A percentile compares a stretch with the other conserved stretches of the same genome.
phyloP scores from a whole-genome alignment of 2,113 vertebrate species.

The Callithrix jacchus region DNA sequence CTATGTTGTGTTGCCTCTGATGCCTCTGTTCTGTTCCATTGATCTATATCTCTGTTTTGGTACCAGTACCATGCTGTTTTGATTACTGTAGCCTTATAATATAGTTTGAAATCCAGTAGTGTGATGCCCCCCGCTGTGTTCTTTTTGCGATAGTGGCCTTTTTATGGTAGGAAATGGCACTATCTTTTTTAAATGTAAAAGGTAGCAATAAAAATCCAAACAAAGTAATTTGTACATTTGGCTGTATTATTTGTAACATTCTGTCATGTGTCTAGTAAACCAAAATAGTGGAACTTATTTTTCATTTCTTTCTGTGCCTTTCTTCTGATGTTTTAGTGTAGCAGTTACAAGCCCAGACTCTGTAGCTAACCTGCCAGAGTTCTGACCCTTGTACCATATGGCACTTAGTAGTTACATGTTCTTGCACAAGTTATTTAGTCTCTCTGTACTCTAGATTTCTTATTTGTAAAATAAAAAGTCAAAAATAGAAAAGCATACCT shows the following conservation, averaged over 20 bases:
- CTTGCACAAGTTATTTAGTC: conserved; percentile 5
- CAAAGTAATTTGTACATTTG: background rate
- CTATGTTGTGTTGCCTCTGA: too few species aligned
- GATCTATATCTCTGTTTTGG: too few species aligned
- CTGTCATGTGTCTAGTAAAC: background rate
- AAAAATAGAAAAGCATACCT: conserved; percentile 6
- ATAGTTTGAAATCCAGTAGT: too few species aligned
- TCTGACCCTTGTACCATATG: background rate
- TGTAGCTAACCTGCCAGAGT: background rate
- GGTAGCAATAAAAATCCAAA: conserved; percentile 10
- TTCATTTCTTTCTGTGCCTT: background rate
- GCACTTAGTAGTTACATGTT: background rate
- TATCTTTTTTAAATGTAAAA: background rate
- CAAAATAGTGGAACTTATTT: background rate
- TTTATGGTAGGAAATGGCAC: background rate
- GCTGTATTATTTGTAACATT: conserved; percentile 21
- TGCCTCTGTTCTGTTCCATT: too few species aligned
- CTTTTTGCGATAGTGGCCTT: background rate
- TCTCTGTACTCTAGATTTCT: conserved; percentile 7
- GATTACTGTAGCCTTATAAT: too few species aligned
- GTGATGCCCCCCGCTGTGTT: too few species aligned
- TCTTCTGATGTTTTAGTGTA: background rate
- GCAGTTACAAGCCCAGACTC: background rate
- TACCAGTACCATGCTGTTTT: too few species aligned
- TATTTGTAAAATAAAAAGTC: background rate